These are phyloP conservation scores for Scartelaos histophorus DNA, from an alignment of 2,113 vertebrate species.

Conservation along the genomic window DNA sequence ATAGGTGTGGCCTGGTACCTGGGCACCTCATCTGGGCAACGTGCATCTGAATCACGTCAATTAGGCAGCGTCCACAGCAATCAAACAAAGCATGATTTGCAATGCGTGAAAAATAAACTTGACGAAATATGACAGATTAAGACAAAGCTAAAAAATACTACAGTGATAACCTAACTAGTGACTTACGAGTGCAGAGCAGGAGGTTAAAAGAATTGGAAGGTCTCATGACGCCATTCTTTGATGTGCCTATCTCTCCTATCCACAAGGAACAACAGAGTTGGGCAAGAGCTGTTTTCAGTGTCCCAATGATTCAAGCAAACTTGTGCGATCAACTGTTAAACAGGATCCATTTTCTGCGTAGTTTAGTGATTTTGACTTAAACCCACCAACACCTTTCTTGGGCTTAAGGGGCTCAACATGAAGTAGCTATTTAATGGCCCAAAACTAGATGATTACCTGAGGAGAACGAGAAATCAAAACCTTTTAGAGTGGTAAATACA, in stretches of 20 bases:
- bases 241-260: slow-evolving; percentile 88
- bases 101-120: slow-evolving; percentile 60
- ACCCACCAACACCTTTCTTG: slow-evolving; percentile 84
- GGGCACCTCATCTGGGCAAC: slow-evolving; percentile 98
- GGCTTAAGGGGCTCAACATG: slow-evolving; percentile 88
- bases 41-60: slow-evolving; percentile 99
- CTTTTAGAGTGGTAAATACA: slow-evolving; percentile 95
- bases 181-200: slow-evolving; percentile 65
- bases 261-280: slow-evolving; percentile 69
- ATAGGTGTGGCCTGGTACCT: slow-evolving; percentile 98
- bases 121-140: slow-evolving; percentile 69
- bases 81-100: slow-evolving; percentile 69
- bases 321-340: slow-evolving; percentile 82
- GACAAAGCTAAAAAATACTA: slow-evolving; percentile 68
- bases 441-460: slow-evolving; percentile 90
- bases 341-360: slow-evolving; percentile 90
- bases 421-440: slow-evolving; percentile 89
- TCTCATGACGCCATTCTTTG: slow-evolving; percentile 77
- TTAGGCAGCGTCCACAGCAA: slow-evolving; percentile 78
- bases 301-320: slow-evolving; percentile 87
- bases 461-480: slow-evolving; percentile 83
- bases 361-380: slow-evolving; percentile 93
- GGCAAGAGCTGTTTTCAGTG: slow-evolving; percentile 81
- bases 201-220: slow-evolving; percentile 69
- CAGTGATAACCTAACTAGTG: slow-evolving; percentile 74